Evolutionary conservation across 2,888 invertebrate species (phyloP), one percentile per base, ranked within the genome.

Genomic region (Dusona sp.): DNA sequence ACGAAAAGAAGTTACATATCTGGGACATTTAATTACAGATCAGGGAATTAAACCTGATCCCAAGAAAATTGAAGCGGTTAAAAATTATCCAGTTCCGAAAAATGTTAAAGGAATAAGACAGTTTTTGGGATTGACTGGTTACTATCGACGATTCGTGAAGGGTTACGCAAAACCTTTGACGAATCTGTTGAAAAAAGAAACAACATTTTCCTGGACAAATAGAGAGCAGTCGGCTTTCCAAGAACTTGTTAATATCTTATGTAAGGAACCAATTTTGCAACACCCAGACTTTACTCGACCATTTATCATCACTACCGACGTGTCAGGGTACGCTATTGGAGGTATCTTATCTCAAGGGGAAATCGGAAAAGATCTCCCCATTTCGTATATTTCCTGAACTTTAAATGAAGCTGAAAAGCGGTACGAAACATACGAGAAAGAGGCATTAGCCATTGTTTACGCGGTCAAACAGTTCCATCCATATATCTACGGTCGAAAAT

Each of bases 251-350:
- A 51, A 82, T 22, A 64, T 61, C 36, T 29, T 89, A 4, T 86
- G 85, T 45, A 51, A 38, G 0, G 75, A 67, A 22, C 79, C 79
- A 4, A 36, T 86, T 13, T 61, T 88, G 11, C 79, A 84, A 42
- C 87, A 88, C 25, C 89, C 89, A 3, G 87, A 90, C 64, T 91
- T 89, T 54, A n/a, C n/a, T n/a, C n/a, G n/a, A n/a, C n/a, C n/a
- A n/a, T n/a, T n/a, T n/a, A n/a, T n/a, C n/a, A n/a, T 90, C 6
- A 87, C 87, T 0, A 90, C 90, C 1, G 90, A 91, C 51, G 90
- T 90, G 38, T 65, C 36, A 11, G 61, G 61, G 25, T 61, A 25
- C 16, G 61, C 61, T 0, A 61, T 61, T 9, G 61, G 13, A 61
- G n/a, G n/a, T n/a, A n/a, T n/a, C n/a, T n/a, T n/a, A n/a, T n/a